Percentiles rank a stretch among this genome's conserved stretches.
phyloP scores from a whole-genome alignment of 2,113 vertebrate genomes.

The Pomatorhinus ruficollis region DNA sequence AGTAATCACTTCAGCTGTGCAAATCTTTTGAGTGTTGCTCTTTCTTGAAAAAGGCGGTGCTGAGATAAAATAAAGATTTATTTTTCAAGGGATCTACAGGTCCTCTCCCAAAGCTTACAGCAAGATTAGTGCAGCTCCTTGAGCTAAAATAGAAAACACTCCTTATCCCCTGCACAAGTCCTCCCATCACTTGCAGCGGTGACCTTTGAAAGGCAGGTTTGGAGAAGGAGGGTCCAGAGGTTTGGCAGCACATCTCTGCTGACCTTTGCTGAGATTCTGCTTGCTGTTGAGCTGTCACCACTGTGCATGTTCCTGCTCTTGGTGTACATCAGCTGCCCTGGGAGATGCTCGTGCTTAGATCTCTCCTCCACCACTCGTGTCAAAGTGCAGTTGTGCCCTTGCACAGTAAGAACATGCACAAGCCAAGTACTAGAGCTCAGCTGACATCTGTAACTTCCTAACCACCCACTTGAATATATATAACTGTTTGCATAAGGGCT shows the following conservation, averaged over 20 bases:
- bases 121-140: neutral
- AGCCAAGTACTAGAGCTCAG: neutral
- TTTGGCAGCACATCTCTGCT: neutral
- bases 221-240: neutral
- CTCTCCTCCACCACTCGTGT: fast-evolving
- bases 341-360: fast-evolving
- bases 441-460: neutral
- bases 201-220: neutral
- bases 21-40: neutral
- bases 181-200: neutral
- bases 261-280: neutral
- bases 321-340: fast-evolving
- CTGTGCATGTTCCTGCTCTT: neutral
- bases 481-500: neutral
- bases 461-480: neutral
- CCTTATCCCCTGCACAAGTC: neutral
- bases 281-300: neutral
- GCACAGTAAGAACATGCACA: fast-evolving
- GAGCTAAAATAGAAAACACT: neutral
- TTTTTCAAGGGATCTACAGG: neutral
- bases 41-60: neutral
- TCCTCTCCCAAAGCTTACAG: neutral
- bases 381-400: neutral
- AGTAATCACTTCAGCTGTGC: neutral
- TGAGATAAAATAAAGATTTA: neutral